phyloP scores from a whole-genome alignment of 2,113 vertebrate genomes.

The Prunella fulvescens region DNA sequence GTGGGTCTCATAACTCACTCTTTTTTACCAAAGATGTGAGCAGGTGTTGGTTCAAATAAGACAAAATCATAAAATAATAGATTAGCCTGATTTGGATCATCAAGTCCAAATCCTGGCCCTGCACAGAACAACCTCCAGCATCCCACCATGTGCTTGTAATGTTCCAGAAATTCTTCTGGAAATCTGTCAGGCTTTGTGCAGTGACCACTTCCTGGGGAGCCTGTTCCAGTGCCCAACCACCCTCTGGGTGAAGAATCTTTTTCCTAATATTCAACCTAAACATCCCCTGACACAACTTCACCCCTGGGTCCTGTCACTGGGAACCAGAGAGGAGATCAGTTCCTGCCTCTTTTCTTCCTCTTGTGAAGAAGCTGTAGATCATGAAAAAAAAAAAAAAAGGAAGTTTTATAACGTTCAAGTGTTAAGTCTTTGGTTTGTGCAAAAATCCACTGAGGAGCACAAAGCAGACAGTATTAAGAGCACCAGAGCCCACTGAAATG shows the following conservation, averaged over 20 bases:
- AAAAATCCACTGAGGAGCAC: neutral
- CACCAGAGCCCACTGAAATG: neutral
- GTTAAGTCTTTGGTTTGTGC: neutral
- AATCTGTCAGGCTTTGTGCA: neutral
- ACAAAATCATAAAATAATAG: neutral
- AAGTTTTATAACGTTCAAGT: neutral
- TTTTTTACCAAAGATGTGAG: accelerated
- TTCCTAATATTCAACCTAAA: neutral
- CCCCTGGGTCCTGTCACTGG: neutral
- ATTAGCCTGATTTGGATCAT: neutral
- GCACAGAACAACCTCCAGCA: no score
- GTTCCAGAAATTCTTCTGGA: neutral
- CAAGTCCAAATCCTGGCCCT: accelerated
- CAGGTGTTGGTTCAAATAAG: neutral
- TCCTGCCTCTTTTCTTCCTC: neutral
- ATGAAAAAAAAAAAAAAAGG: neutral
- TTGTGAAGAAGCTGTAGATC: neutral
- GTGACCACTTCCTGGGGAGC: neutral
- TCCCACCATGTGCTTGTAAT: no score
- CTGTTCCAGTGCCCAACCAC: neutral
- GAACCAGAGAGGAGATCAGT: neutral
- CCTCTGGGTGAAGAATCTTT: neutral
- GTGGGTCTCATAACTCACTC: neutral
- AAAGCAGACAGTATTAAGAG: neutral
- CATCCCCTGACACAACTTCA: neutral